Evolutionary conservation across 2,113 vertebrate species (phyloP), one percentile per base, ranked within the genome.

Genomic region (Xiphorhynchus elegans): DNA sequence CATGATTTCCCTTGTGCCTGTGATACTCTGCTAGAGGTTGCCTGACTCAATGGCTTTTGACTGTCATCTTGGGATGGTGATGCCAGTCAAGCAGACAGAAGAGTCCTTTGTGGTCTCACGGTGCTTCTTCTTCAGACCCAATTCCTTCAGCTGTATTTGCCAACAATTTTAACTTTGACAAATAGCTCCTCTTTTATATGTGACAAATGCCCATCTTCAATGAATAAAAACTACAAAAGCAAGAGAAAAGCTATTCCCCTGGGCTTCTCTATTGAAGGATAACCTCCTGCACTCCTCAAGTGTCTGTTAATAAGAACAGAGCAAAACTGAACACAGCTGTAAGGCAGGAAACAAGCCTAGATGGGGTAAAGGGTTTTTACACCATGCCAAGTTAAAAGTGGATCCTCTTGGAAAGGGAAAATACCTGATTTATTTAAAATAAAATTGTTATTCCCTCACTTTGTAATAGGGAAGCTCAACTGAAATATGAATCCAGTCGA

Each of bases 181-280:
- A 87, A 78, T 23, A 81, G 24, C 66, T 84, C 44, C 35, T 81
- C 42, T 95, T 95, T 91, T 78, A n/a, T n/a, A n/a, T 78, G 52
- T 68, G 73, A 70, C 73, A 81, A 89, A 89, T 56, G 64, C 78
- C 96, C 18, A 39, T 81, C 40, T 91, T 86, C 76, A 89, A n/a
- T 89, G 73, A 78, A 74, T 53, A 72, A 84, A 81, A 94, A 26
- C 33, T 49, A 87, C 60, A 84, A 93, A 93, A 93, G 64, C 68
- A 81, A 81, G 40, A 84, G 64, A 72, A 92, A 75, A 91, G 56
- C 52, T 84, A n/a, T 37, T 37, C 47, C 79, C 31, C 14, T n/a
- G 42, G 89, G 89, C 56, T 91, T 8, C 64, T 63, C 42, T 39
- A 6, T 31, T 87, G 91, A 92, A 77, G 64, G 78, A 56, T 53